phyloP scores from a whole-genome alignment of 2,888 invertebrate genomes.

The Nasonovia ribisnigri region DNA sequence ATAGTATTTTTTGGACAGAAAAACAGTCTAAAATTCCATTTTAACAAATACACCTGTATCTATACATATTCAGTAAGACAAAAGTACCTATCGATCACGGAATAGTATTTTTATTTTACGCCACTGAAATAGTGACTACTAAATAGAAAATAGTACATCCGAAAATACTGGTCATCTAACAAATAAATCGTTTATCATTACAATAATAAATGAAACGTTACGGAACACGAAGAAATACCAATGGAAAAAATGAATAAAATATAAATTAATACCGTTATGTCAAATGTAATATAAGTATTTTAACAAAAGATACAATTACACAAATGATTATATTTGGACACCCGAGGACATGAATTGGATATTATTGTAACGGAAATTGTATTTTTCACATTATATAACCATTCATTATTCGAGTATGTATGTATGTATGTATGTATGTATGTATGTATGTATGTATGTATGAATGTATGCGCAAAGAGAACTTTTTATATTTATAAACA shows the following conservation, averaged over 20 bases:
- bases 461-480: background rate
- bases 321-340: constrained; percentile 61
- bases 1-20: background rate
- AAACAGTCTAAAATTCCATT: background rate
- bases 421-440: background rate
- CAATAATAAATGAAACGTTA: constrained; percentile 46
- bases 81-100: background rate
- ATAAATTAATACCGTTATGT: constrained; percentile 61
- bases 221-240: constrained; percentile 14
- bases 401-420: constrained; percentile 18
- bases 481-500: constrained; percentile 34
- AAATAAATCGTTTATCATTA: constrained; percentile 8
- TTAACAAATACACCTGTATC: background rate
- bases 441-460: background rate
- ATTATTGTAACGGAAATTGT: constrained; percentile 43
- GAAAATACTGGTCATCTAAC: constrained; percentile 42
- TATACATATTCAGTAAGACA: background rate
- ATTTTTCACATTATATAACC: constrained; percentile 61
- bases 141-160: background rate
- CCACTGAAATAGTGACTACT: background rate
- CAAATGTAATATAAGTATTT: constrained; percentile 54
- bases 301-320: constrained; percentile 58
- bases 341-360: constrained; percentile 50
- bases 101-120: background rate
- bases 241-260: constrained; percentile 55